Evolutionary conservation across 2,113 vertebrate species (phyloP).

Genomic region (Periophthalmodon schlosseri): DNA sequence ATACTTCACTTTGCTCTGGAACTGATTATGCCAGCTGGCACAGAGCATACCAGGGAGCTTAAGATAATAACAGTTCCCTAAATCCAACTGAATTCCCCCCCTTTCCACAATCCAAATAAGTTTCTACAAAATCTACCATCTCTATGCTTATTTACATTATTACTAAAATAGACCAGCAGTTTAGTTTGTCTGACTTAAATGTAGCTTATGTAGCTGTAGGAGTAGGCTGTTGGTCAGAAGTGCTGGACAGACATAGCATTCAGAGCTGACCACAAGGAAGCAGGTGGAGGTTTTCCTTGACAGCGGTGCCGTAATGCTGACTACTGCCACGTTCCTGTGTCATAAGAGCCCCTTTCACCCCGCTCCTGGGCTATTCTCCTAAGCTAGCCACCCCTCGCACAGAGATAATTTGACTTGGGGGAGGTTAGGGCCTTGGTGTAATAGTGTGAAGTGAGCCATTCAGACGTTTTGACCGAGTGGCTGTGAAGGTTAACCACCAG

Average conservation of each 20-base stretch:
- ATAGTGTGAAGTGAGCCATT: conserved; percentile 39
- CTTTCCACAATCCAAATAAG: not conserved
- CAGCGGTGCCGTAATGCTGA: conserved; percentile 16
- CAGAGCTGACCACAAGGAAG: conserved; percentile 33
- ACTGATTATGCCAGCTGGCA: not conserved
- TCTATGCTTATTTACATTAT: not conserved
- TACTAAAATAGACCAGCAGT: not conserved
- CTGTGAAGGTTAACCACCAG: conserved; percentile 38
- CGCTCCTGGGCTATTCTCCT: conserved; percentile 14
- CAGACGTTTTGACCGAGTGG: conserved; percentile 36
- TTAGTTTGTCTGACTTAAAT: not conserved
- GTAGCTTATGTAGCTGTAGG: conserved; percentile 17
- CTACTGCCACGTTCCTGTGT: conserved; percentile 18
- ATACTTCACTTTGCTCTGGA: conserved; percentile 7
- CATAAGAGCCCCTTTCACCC: conserved; percentile 61
- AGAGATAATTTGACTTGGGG: conserved; percentile 13
- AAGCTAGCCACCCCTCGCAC: conserved; percentile 16
- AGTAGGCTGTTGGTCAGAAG: conserved; percentile 15
- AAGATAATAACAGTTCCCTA: not conserved
- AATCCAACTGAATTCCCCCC: not conserved
- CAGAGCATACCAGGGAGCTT: conserved; percentile 1
- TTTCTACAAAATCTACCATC: not conserved
- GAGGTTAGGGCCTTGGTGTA: not conserved
- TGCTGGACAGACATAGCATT: conserved; percentile 52
- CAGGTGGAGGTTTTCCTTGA: conserved; percentile 59